phyloP scores from a whole-genome alignment of 2,888 invertebrate species.

The Torymus aiolomorphi region DNA sequence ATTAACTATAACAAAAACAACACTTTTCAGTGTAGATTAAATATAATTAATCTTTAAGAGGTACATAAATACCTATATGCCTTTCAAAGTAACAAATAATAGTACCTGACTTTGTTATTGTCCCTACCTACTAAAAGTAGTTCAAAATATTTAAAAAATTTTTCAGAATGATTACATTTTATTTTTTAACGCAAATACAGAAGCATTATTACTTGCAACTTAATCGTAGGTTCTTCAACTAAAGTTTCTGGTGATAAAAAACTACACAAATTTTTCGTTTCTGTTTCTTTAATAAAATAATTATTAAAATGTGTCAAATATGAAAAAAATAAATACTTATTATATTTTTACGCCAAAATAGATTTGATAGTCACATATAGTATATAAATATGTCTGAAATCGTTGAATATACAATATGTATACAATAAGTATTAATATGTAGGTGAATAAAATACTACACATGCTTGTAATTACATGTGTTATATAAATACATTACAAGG shows the following conservation, averaged over 20 bases:
- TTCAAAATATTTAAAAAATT: neutral
- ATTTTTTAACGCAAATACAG: neutral
- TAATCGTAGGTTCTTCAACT: neutral
- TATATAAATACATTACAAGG: conserved; percentile 27
- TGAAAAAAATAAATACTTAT: conserved; percentile 42
- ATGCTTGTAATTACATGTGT: conserved; percentile 29
- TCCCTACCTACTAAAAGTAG: neutral
- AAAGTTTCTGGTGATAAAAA: conserved; percentile 31
- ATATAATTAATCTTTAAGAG: neutral
- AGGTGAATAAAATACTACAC: conserved; percentile 42
- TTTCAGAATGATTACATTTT: neutral
- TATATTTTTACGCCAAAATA: conserved; percentile 38
- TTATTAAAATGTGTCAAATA: conserved; percentile 48
- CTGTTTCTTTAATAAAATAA: conserved; percentile 49
- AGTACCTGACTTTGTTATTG: neutral
- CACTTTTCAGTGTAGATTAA: too few relatives aligned
- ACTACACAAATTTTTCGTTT: conserved; percentile 10
- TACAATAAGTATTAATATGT: conserved; percentile 42
- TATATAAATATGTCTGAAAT: conserved; percentile 49
- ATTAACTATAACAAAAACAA: too few relatives aligned
- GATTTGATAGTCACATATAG: conserved; percentile 47
- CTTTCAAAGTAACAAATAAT: conserved; percentile 20
- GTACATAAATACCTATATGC: neutral
- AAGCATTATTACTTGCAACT: neutral
- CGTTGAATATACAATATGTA: conserved; percentile 37